phyloP scores from a whole-genome alignment of 2,113 vertebrate species.

The Vombatus ursinus region DNA sequence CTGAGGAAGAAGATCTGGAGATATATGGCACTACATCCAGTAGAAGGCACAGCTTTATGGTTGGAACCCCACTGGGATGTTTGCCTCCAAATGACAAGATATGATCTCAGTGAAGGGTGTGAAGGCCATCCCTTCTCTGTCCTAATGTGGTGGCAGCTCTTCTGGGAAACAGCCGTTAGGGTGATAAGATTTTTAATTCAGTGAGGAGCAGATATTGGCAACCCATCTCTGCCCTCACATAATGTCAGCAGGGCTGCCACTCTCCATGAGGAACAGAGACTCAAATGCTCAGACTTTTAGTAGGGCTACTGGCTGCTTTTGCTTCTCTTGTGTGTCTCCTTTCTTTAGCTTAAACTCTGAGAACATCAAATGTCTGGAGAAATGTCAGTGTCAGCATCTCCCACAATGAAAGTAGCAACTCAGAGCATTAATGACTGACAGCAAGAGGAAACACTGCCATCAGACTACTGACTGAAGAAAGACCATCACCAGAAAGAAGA shows the following conservation, averaged over 20 bases:
- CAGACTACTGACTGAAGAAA: background rate
- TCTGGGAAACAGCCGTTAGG: background rate
- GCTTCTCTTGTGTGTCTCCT: background rate
- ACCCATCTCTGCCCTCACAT: background rate
- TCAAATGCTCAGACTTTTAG: background rate
- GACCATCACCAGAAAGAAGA: background rate
- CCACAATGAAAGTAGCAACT: background rate
- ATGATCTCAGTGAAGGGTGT: background rate
- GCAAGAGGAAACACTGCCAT: background rate
- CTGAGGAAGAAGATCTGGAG: background rate
- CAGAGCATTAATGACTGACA: background rate
- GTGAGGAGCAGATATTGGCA: background rate
- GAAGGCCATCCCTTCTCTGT: background rate
- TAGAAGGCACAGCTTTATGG: background rate
- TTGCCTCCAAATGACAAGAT: background rate
- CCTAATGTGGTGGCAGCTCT: too few relatives aligned
- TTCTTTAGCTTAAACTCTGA: background rate
- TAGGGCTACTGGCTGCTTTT: background rate
- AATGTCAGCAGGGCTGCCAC: background rate
- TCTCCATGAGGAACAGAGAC: background rate
- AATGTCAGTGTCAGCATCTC: background rate
- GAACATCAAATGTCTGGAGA: background rate
- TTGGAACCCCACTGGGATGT: background rate
- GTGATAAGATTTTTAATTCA: background rate
- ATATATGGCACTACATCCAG: background rate